A percentile compares a stretch with the other conserved stretches of the same genome.
These are phyloP conservation scores for Carcharodon carcharias DNA, from an alignment of 2,797 vertebrate species.

Conservation along the genomic window DNA sequence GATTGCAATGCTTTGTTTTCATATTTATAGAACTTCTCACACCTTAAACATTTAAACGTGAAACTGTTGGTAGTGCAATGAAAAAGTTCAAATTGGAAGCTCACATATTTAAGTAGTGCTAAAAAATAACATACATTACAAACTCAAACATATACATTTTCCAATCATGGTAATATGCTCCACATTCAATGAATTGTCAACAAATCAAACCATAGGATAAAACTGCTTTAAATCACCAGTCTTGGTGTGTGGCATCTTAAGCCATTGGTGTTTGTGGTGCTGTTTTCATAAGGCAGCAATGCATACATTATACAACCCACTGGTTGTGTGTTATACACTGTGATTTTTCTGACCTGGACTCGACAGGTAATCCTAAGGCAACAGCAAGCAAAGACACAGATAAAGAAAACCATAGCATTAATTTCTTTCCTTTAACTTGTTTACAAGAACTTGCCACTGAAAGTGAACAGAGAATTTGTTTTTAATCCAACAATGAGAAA, in stretches of 20 bases:
- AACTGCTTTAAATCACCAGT: neutral
- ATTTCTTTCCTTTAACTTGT: neutral
- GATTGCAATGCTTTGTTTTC: neutral
- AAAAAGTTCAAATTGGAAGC: slow-evolving; percentile 2
- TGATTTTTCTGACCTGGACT: neutral
- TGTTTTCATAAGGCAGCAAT: slow-evolving; percentile 11
- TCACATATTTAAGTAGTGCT: neutral
- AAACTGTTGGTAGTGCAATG: neutral
- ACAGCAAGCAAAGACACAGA: neutral
- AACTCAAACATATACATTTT: neutral
- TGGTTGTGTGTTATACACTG: neutral
- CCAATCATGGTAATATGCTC: neutral
- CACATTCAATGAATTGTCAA: neutral
- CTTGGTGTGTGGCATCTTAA: neutral
- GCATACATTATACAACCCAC: neutral
- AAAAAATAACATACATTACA: neutral
- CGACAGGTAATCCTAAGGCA: neutral
- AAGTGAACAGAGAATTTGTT: neutral
- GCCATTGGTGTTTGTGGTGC: neutral
- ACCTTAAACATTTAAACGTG: slow-evolving; percentile 1
- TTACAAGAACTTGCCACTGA: neutral
- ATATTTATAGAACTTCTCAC: neutral
- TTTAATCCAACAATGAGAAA: neutral
- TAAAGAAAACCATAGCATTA: neutral
- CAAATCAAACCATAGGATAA: neutral